Percentiles rank a stretch among this genome's conserved stretches.
phyloP scores from a whole-genome alignment of 2,797 vertebrate species.

The Mallotus villosus region DNA sequence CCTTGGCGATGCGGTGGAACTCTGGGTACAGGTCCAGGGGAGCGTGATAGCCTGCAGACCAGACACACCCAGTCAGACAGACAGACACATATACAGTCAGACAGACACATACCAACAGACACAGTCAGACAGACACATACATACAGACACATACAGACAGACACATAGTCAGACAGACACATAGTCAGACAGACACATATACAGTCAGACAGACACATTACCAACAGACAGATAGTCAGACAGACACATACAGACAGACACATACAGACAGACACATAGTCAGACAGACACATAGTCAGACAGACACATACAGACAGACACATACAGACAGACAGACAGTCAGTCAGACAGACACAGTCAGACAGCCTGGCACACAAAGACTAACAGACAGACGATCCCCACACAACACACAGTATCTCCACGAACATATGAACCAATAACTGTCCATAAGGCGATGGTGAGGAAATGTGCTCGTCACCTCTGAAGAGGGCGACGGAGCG shows the following conservation, averaged over 20 bases:
- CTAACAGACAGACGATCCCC: no score
- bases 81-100: no score
- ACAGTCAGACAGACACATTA: no score
- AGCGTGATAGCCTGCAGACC: constrained; percentile 88
- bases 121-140: neutral
- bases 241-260: neutral
- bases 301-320: no score
- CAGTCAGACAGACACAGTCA: no score
- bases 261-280: neutral
- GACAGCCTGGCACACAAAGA: no score
- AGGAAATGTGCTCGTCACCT: constrained; percentile 74
- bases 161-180: neutral
- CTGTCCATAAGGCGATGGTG: neutral
- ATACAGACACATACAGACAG: neutral
- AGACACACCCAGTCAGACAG: neutral
- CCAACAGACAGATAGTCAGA: neutral
- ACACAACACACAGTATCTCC: neutral
- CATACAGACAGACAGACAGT: no score
- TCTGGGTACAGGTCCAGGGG: constrained; percentile 96
- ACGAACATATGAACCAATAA: neutral
- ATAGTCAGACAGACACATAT: no score
- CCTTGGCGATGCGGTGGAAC: constrained; percentile 91
- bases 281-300: neutral
- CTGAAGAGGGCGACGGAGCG: constrained; percentile 93
- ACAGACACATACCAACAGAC: no score